A percentile compares a stretch with the other conserved stretches of the same genome.
Conservation (phyloP, 2,888 invertebrate species). For the Dolomedes plantarius region DNA sequence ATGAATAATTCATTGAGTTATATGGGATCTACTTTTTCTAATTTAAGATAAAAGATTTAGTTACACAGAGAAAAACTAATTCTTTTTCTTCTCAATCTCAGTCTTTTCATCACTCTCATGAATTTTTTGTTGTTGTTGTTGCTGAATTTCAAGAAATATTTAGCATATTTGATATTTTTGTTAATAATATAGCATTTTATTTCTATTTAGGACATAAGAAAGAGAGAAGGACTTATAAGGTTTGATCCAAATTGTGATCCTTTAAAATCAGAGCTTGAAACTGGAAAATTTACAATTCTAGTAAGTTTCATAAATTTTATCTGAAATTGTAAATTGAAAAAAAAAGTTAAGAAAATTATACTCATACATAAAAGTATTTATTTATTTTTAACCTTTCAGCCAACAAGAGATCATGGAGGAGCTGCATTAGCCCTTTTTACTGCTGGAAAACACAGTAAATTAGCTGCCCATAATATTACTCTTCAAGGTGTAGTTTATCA, state of each 20-base stretch:
- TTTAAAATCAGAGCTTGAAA: conserved; percentile 89
- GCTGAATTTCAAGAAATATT: too few species aligned
- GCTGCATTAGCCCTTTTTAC: conserved; percentile 97
- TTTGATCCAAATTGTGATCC: conserved; percentile 91
- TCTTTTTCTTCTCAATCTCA: too few species aligned
- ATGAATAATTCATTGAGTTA: too few species aligned
- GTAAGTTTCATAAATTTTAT: conserved; percentile 80
- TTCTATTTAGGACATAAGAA: conserved; percentile 86
- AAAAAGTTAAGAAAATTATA: not conserved
- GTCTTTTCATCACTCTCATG: too few species aligned
- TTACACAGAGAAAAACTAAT: too few species aligned
- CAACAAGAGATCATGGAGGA: conserved; percentile 90
- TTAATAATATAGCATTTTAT: too few species aligned
- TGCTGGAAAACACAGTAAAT: conserved; percentile 92
- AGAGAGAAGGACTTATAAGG: conserved; percentile 88
- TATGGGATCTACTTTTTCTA: too few species aligned
- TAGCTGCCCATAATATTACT: conserved; percentile 92
- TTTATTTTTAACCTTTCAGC: conserved; percentile 80
- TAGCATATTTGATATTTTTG: too few species aligned
- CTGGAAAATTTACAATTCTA: conserved; percentile 97
- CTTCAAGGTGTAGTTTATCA: conserved; percentile 95
- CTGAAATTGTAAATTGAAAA: not conserved
- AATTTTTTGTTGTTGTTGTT: too few species aligned
- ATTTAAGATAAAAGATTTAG: too few species aligned
- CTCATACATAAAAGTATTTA: too few species aligned